These are phyloP conservation scores for Scleropages formosus DNA, from an alignment of 2,797 vertebrate species.

Conservation along the genomic window DNA sequence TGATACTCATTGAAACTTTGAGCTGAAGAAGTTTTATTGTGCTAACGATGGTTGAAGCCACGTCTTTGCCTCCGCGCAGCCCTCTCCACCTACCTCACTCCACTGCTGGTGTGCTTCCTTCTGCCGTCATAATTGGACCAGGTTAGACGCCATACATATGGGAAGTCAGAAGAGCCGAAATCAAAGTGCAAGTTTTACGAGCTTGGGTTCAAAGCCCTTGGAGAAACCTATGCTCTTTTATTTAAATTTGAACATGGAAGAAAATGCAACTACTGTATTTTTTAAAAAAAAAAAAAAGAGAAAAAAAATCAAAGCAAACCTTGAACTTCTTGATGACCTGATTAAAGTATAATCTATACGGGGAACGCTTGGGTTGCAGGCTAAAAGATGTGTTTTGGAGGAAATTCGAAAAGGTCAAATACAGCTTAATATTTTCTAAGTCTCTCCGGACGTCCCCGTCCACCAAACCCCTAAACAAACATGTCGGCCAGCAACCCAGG, in stretches of 20 bases:
- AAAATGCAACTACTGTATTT: constrained; percentile 72
- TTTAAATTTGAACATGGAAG: constrained; percentile 62
- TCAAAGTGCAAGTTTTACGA: constrained; percentile 76
- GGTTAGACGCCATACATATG: constrained; percentile 67
- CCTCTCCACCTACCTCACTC: background rate
- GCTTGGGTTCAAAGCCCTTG: constrained; percentile 72
- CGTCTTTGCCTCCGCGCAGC: no score
- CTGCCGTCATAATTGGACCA: constrained; percentile 66
- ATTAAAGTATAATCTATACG: constrained; percentile 34
- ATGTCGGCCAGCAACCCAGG: background rate
- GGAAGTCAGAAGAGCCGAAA: constrained; percentile 58
- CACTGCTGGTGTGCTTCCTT: constrained; percentile 30
- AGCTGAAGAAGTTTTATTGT: no score
- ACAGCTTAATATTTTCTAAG: background rate
- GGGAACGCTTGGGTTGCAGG: constrained; percentile 32
- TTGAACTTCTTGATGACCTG: constrained; percentile 30
- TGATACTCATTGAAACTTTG: no score
- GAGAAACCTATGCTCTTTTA: constrained; percentile 67
- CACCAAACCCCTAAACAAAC: background rate
- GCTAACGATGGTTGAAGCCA: no score
- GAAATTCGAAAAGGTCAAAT: background rate
- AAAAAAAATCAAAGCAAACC: constrained; percentile 69
- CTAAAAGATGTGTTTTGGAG: constrained; percentile 30
- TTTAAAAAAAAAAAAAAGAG: no score
- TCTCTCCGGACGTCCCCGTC: background rate